Evolutionary conservation across 2,888 invertebrate genomes (phyloP).

Genomic region (Mallateleia sp.): DNA sequence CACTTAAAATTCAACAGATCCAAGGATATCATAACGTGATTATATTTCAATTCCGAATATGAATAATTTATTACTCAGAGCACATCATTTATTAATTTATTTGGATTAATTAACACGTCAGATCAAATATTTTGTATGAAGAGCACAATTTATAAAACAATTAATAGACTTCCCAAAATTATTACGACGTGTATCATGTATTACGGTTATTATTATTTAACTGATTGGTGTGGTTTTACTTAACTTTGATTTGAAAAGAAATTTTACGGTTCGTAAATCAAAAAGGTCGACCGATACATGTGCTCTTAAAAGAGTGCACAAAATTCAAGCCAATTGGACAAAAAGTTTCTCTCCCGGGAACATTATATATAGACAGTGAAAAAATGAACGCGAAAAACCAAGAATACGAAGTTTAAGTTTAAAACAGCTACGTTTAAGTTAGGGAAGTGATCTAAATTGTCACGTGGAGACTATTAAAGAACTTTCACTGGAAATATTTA

Average conservation of each 20-base stretch:
- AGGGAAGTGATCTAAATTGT: slow-evolving; percentile 37
- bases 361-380: neutral
- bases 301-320: neutral
- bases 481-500: slow-evolving; percentile 23
- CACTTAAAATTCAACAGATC: no score
- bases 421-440: slow-evolving; percentile 27
- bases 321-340: slow-evolving; percentile 10
- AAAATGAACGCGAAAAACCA: slow-evolving; percentile 15
- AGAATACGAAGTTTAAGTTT: slow-evolving; percentile 20
- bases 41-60: slow-evolving; percentile 12
- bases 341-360: slow-evolving; percentile 17
- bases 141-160: neutral
- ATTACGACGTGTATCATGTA: no score
- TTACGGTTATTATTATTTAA: no score
- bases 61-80: slow-evolving; percentile 32
- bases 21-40: no score
- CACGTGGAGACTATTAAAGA: slow-evolving; percentile 22
- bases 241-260: neutral
- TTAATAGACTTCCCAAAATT: no score
- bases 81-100: slow-evolving; percentile 33
- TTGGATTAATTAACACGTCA: slow-evolving; percentile 23
- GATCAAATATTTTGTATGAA: slow-evolving; percentile 22
- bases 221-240: no score
- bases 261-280: slow-evolving; percentile 10
- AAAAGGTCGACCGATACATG: neutral